These are phyloP conservation scores for Ischnus inquisitorius DNA, from an alignment of 2,888 invertebrate genomes.

Conservation along the genomic window DNA sequence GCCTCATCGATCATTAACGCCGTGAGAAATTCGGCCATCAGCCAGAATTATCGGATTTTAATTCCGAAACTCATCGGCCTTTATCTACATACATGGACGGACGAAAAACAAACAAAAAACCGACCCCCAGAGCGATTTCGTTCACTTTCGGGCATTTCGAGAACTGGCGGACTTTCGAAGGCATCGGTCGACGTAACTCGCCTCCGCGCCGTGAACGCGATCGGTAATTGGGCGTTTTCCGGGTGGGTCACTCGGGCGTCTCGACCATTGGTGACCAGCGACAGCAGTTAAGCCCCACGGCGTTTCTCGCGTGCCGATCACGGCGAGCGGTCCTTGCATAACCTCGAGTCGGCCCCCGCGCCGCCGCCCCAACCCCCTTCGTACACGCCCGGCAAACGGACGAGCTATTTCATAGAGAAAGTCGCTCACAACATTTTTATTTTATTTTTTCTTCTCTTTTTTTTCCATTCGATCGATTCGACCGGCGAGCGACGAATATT, in stretches of 20 bases:
- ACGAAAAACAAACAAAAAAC: not conserved
- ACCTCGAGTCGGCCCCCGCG: conserved; percentile 69
- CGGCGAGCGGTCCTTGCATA: conserved; percentile 79
- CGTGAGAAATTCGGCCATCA: not conserved
- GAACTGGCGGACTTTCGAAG: conserved; percentile 25
- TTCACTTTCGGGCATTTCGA: conserved; percentile 13
- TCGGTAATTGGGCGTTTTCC: conserved; percentile 46
- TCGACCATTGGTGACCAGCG: not conserved
- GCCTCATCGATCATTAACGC: not conserved
- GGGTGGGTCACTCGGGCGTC: conserved; percentile 50
- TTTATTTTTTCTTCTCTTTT: conserved; percentile 12
- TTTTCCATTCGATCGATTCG: conserved; percentile 81
- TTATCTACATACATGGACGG: too few relatives aligned
- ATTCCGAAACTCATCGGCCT: not conserved
- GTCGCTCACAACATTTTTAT: conserved; percentile 73
- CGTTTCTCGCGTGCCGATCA: conserved; percentile 49
- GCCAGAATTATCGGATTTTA: too few relatives aligned
- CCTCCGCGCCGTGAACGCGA: not conserved
- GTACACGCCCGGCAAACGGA: conserved; percentile 73
- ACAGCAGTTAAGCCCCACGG: not conserved
- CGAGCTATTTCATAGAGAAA: conserved; percentile 85
- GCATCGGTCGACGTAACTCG: not conserved
- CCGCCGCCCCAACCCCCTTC: conserved; percentile 7
- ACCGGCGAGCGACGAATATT: conserved; percentile 67
- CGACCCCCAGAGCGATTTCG: not conserved